These are phyloP conservation scores for Lepus oiostolus DNA, from an alignment of 2,797 vertebrate species.

Conservation along the genomic window DNA sequence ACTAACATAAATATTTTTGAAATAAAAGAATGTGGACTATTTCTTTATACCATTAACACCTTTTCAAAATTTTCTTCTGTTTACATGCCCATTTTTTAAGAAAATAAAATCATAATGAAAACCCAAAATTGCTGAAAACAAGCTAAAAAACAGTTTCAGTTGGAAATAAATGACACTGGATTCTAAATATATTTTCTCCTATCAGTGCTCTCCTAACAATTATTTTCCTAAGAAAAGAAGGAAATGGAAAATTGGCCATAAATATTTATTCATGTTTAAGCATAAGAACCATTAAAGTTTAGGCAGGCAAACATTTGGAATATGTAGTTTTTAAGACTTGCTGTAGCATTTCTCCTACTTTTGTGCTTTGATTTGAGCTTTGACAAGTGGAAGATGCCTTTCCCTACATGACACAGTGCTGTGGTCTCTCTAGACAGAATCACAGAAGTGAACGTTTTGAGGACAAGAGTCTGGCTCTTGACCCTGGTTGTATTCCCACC, in stretches of 20 bases:
- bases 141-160: background rate
- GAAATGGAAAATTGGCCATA: background rate
- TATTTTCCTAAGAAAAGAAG: background rate
- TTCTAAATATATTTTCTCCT: background rate
- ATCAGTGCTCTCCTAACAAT: background rate
- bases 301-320: background rate
- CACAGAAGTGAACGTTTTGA: background rate
- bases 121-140: background rate
- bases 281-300: background rate
- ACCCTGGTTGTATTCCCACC: background rate
- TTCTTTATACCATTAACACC: background rate
- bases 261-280: background rate
- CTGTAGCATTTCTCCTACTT: background rate
- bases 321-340: background rate
- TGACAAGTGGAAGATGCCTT: background rate
- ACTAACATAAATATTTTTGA: background rate
- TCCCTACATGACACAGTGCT: accelerated
- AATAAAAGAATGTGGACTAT: background rate
- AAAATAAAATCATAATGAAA: background rate
- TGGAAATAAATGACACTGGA: background rate
- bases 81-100: background rate
- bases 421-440: background rate
- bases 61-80: background rate
- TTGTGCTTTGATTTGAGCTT: background rate
- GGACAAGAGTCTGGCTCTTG: background rate